Percentiles rank a stretch among this genome's conserved stretches.
Conservation (phyloP, 2,888 invertebrate species). For the Neoitamus cyanurus region DNA sequence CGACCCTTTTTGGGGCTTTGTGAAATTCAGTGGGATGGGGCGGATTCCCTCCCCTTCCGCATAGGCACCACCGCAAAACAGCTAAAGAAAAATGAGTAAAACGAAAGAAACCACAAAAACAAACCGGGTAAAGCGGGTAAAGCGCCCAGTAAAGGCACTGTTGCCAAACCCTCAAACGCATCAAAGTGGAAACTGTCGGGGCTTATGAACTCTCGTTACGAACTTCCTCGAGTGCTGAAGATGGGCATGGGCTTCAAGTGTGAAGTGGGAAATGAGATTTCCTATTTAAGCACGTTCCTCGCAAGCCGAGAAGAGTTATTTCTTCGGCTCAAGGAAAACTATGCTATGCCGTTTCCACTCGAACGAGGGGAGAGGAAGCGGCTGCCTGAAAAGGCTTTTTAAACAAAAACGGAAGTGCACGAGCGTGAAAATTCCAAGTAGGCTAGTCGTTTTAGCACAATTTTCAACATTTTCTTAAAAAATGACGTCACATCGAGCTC, state of each 20-base stretch:
- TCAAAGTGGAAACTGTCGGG: constrained; percentile 12
- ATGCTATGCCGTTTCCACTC: not conserved
- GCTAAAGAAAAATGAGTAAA: not conserved
- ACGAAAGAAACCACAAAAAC: constrained; percentile 22
- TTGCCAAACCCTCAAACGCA: constrained; percentile 29
- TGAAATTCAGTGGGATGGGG: not conserved
- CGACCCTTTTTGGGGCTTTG: constrained; percentile 37
- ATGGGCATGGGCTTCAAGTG: not conserved
- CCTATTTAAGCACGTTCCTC: constrained; percentile 28
- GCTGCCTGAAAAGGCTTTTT: not conserved
- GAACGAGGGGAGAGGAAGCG: not conserved
- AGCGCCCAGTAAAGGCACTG: not conserved
- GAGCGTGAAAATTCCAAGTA: not conserved
- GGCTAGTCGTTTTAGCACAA: not conserved
- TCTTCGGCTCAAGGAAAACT: not conserved
- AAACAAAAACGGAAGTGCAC: not conserved
- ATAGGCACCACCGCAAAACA: not conserved
- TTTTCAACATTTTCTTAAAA: not conserved
- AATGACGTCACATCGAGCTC: not conserved
- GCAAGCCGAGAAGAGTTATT: not conserved
- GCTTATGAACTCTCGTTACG: constrained; percentile 7
- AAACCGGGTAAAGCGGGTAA: not conserved
- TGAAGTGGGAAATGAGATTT: constrained; percentile 28
- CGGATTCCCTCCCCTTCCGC: not conserved
- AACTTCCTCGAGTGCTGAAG: constrained; percentile 26